Evolutionary conservation across 37 sponge, comb jelly and placozoan species (phyloP).

Genomic region (Tethya wilhelma): DNA sequence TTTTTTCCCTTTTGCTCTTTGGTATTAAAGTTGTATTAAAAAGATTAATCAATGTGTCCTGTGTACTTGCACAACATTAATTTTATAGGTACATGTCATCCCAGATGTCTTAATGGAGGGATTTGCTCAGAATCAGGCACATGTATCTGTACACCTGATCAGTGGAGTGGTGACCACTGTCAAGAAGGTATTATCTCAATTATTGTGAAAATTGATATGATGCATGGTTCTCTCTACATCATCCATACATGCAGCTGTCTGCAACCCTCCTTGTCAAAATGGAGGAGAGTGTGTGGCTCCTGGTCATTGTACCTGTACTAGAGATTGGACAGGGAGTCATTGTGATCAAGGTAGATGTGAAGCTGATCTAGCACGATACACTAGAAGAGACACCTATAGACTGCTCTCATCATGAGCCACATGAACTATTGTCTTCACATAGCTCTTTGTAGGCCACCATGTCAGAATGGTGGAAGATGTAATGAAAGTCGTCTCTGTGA

Average conservation of each 20-base stretch:
- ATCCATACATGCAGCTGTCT: slow-evolving; percentile 1
- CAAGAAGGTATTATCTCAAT: slow-evolving; percentile 21
- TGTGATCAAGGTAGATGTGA: slow-evolving; percentile 1
- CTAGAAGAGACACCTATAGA: no score
- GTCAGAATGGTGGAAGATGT: slow-evolving; percentile 14
- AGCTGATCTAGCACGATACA: background rate
- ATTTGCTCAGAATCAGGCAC: background rate
- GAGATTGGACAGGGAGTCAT: background rate
- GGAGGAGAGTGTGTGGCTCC: slow-evolving; percentile 6
- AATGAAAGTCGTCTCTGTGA: background rate
- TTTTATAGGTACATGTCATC: background rate
- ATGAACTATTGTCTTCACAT: background rate
- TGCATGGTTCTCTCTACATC: no score
- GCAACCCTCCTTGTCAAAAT: slow-evolving; percentile 12
- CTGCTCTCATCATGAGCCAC: background rate
- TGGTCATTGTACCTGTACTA: background rate
- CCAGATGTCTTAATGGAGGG: slow-evolving; percentile 14
- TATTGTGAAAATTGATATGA: no score
- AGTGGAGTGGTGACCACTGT: background rate
- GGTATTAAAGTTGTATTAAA: no score
- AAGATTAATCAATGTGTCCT: no score
- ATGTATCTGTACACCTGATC: background rate
- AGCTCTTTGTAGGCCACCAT: background rate
- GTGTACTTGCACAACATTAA: no score
- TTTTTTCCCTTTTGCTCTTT: no score